phyloP scores from a whole-genome alignment of 1,140 invertebrate genomes.

The Ips typographus region DNA sequence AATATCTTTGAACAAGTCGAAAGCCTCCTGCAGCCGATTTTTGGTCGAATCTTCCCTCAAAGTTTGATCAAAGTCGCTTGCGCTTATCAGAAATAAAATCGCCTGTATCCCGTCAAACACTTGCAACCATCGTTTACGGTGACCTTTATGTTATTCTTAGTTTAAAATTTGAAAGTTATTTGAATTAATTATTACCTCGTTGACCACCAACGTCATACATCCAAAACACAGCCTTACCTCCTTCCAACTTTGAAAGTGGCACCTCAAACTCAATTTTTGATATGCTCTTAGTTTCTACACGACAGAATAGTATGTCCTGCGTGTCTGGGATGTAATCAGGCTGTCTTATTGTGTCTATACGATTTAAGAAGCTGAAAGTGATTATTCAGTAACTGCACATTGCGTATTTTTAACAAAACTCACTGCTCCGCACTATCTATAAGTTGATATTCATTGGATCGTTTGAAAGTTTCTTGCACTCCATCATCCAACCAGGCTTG shows the following conservation, averaged over 20 bases:
- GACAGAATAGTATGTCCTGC: conserved; percentile 70
- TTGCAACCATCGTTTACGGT: conserved; percentile 52
- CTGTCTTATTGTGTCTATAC: conserved; percentile 61
- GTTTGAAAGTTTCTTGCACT: conserved; percentile 67
- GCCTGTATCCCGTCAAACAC: conserved; percentile 81
- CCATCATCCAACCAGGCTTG: conserved; percentile 65
- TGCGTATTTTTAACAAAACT: conserved; percentile 45
- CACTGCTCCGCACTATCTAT: conserved; percentile 82
- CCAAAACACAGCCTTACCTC: conserved; percentile 67
- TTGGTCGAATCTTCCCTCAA: conserved; percentile 69
- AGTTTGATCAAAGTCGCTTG: conserved; percentile 75
- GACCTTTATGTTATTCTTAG: conserved; percentile 55
- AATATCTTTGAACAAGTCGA: conserved; percentile 72
- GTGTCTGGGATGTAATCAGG: conserved; percentile 65
- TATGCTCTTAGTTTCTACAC: conserved; percentile 69
- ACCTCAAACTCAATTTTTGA: conserved; percentile 74
- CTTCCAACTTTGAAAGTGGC: conserved; percentile 66
- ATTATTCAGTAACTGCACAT: background rate
- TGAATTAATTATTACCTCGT: conserved; percentile 57
- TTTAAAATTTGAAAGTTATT: conserved; percentile 71
- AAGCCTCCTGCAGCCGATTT: conserved; percentile 71
- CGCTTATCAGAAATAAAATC: conserved; percentile 75
- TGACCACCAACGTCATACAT: conserved; percentile 84
- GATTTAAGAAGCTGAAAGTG: conserved; percentile 64
- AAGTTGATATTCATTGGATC: conserved; percentile 77